phyloP scores from a whole-genome alignment of 2,888 invertebrate genomes.

The Scaptomyza parva region DNA sequence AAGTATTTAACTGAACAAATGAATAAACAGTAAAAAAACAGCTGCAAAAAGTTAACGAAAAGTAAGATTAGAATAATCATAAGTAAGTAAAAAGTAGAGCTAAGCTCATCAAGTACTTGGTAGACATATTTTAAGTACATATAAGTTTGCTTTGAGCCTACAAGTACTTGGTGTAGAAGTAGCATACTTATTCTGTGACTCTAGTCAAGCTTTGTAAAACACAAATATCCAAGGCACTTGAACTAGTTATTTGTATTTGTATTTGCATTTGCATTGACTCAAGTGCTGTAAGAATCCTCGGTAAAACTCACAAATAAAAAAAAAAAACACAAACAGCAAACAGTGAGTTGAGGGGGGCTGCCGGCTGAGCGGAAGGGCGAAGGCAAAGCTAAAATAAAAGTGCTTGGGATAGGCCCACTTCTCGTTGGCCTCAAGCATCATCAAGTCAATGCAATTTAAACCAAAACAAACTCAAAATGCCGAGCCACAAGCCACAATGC shows the following conservation, averaged over 20 bases:
- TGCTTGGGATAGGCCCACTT: constrained; percentile 81
- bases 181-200: not conserved
- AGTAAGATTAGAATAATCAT: constrained; percentile 5
- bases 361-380: too few species aligned
- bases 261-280: constrained; percentile 54
- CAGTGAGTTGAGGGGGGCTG: constrained; percentile 8
- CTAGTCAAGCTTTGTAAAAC: constrained; percentile 24
- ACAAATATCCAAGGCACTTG: constrained; percentile 44
- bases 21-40: not conserved
- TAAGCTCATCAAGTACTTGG: not conserved
- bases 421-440: constrained; percentile 59
- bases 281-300: constrained; percentile 49
- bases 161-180: constrained; percentile 10
- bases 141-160: constrained; percentile 2
- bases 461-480: constrained; percentile 80
- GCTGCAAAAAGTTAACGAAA: not conserved
- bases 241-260: constrained; percentile 56
- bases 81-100: not conserved
- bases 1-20: not conserved
- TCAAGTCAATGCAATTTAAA: constrained; percentile 77
- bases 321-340: constrained; percentile 1
- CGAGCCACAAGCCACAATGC: constrained; percentile 45
- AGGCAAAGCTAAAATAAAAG: constrained; percentile 56
- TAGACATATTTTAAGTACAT: constrained; percentile 9
- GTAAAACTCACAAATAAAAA: constrained; percentile 39